phyloP scores from a whole-genome alignment of 2,888 invertebrate species.

The Thera britannica region DNA sequence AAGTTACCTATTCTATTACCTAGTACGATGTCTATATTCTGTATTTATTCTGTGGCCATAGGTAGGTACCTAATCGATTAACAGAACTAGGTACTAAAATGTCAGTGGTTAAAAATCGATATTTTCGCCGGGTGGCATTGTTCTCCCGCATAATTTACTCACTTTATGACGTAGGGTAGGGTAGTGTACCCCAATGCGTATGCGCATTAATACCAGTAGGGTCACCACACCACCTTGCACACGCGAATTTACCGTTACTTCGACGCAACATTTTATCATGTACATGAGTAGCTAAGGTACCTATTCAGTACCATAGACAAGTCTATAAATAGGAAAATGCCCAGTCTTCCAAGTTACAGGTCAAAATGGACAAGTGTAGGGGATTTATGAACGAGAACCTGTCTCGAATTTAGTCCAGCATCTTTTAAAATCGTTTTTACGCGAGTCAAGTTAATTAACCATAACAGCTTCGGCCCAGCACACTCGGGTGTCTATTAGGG shows the following conservation, averaged over 20 bases:
- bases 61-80: background rate
- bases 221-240: constrained; percentile 49
- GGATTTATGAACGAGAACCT: constrained; percentile 35
- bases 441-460: constrained; percentile 59
- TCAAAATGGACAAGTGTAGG: constrained; percentile 24
- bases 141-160: constrained; percentile 66
- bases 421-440: constrained; percentile 56
- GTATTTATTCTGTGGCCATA: no score
- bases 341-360: constrained; percentile 21
- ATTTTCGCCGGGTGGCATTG: constrained; percentile 56
- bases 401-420: constrained; percentile 65
- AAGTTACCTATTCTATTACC: no score
- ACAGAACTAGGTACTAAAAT: constrained; percentile 50
- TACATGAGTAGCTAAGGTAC: constrained; percentile 12
- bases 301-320: constrained; percentile 21
- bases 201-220: constrained; percentile 54
- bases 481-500: constrained; percentile 56
- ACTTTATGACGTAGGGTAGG: constrained; percentile 64
- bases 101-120: constrained; percentile 66
- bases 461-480: constrained; percentile 39
- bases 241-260: constrained; percentile 70
- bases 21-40: background rate
- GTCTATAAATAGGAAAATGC: constrained; percentile 15
- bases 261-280: constrained; percentile 40
- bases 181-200: constrained; percentile 66